Conservation (phyloP, 2,113 vertebrate species). For the Dromiciops gliroides region DNA sequence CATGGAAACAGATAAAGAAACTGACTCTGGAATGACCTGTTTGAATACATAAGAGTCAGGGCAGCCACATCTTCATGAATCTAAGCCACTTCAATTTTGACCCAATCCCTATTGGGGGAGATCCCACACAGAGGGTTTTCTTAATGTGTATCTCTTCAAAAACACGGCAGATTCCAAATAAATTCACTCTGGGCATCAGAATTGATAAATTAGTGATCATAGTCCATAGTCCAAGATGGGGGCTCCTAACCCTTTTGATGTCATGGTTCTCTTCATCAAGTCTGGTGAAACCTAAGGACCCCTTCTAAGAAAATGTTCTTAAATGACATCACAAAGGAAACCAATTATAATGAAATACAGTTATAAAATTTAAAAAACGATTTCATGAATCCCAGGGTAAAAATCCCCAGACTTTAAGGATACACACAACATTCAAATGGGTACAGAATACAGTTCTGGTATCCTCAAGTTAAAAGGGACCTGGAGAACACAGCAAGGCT, state of each 20-base stretch:
- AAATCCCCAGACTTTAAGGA: neutral
- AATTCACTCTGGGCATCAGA: neutral
- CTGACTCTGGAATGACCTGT: constrained; percentile 28
- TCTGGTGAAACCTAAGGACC: too few species aligned
- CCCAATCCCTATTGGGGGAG: neutral
- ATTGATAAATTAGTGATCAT: neutral
- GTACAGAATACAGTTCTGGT: neutral
- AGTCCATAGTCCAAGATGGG: too few species aligned
- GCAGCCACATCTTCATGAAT: neutral
- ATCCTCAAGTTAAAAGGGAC: constrained; percentile 34
- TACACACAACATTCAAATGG: neutral
- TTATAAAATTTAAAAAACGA: neutral
- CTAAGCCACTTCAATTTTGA: constrained; percentile 5
- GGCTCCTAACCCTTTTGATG: too few species aligned
- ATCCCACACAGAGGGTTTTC: neutral
- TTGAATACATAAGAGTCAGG: neutral
- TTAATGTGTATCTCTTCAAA: neutral
- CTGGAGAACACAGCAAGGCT: constrained; percentile 21
- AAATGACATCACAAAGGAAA: too few species aligned
- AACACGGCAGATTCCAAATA: neutral
- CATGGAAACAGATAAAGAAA: constrained; percentile 5
- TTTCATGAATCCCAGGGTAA: neutral
- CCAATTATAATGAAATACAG: too few species aligned
- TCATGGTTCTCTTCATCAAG: too few species aligned
- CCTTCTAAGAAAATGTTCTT: neutral